Conservation (phyloP, 2,113 vertebrate genomes). For the Crotalus tigris region DNA sequence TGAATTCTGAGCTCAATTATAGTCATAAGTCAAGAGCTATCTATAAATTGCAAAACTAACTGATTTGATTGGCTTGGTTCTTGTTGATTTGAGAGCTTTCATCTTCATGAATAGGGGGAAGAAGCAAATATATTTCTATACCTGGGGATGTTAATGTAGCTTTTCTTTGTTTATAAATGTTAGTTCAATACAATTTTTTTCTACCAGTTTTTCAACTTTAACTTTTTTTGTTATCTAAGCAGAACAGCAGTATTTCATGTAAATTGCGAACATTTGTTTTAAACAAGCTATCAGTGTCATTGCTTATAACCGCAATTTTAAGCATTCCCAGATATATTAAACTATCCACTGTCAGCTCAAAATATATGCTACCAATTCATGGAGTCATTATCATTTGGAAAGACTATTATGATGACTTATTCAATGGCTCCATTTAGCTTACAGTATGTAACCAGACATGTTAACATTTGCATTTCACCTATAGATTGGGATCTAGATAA, state of each 20-base stretch:
- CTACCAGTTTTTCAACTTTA: background rate
- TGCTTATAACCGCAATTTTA: background rate
- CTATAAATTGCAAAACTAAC: background rate
- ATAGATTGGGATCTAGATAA: background rate
- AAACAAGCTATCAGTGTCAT: background rate
- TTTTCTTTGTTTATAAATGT: background rate
- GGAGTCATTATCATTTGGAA: background rate
- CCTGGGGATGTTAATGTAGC: background rate
- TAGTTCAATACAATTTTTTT: background rate
- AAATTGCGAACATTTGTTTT: background rate
- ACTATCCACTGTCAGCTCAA: background rate
- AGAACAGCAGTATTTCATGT: background rate
- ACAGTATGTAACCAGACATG: background rate
- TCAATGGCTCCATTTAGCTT: background rate
- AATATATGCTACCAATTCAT: background rate
- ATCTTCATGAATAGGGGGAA: background rate
- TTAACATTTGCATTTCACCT: background rate
- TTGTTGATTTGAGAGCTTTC: background rate
- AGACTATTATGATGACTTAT: background rate
- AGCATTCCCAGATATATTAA: background rate
- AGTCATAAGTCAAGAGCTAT: background rate
- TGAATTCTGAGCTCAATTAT: background rate
- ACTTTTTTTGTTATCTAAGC: background rate
- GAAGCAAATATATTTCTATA: background rate
- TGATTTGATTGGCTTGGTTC: background rate